Evolutionary conservation across 2,888 invertebrate genomes (phyloP).

Genomic region (Cactoblastis cactorum): DNA sequence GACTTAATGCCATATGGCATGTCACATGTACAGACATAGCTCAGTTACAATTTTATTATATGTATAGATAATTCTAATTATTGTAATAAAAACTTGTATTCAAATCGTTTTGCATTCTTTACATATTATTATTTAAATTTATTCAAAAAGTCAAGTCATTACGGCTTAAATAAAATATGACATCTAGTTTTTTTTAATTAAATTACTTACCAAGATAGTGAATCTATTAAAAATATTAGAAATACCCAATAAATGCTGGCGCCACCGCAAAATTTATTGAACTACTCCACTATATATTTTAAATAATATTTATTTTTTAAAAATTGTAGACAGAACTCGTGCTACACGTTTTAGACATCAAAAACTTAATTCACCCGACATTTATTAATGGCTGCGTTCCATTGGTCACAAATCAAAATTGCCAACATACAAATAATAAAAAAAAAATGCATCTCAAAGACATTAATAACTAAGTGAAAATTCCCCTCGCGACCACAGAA

Average conservation of each 20-base stretch:
- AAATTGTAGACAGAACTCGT: too few species aligned
- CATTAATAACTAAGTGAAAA: conserved; percentile 51
- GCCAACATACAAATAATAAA: neutral
- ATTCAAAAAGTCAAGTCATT: conserved; percentile 9
- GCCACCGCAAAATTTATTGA: too few species aligned
- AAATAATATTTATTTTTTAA: too few species aligned
- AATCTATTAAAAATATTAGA: conserved; percentile 2
- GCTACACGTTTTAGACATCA: too few species aligned
- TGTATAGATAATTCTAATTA: neutral
- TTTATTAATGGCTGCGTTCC: neutral
- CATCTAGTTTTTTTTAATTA: conserved; percentile 3
- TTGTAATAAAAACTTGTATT: neutral
- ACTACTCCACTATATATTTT: too few species aligned
- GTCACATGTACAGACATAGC: too few species aligned
- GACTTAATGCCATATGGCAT: too few species aligned
- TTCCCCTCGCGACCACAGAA: conserved; percentile 23
- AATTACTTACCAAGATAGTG: neutral
- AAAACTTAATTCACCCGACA: neutral
- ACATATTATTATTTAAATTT: conserved; percentile 3
- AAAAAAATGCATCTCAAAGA: conserved; percentile 21
- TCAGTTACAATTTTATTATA: too few species aligned
- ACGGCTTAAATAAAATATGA: neutral
- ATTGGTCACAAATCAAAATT: conserved; percentile 3
- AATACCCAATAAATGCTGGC: neutral
- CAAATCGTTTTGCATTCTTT: neutral